Evolutionary conservation across 2,797 vertebrate species (phyloP), one percentile per base, ranked within the genome.

Genomic region (Sparidentex hasta): DNA sequence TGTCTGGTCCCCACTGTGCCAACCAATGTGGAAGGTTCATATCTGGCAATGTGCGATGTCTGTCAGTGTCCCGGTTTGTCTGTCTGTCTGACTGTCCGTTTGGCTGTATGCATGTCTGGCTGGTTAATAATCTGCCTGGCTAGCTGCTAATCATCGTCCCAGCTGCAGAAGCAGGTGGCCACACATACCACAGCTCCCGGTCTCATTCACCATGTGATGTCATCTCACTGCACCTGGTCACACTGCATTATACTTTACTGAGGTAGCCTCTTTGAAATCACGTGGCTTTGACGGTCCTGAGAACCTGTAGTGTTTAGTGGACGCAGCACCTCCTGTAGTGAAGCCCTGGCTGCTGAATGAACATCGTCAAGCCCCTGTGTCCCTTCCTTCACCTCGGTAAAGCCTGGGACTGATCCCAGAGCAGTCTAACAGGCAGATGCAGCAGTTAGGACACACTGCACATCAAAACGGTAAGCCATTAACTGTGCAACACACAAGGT

Each of bases 131-230:
- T 88, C 86, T 80, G 82, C 85, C 87, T 88, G 78, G 84, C 84
- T 86, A 80, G 86, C 82, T 76, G 89, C 84, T 93, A 88, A 92
- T 91, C 85, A 86, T 85, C 79, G 71, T 86, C 83, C 85, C 92
- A 93, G 91, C 90, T 93, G 91, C 82, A 90, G 85, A 88, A 90
- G 86, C 93, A 94, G 93, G 92, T 94, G 93, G 90, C 47, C 78
- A 68, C 71, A 89, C 91, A 94, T 92, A 88, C 86, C 92, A 82
- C 68, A 84, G 78, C 85, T 90, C 83, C 84, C 83, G 83, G 84
- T 76, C 80, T 77, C 77, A 88, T 83, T 81, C 88, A 76, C 80
- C 66, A 76, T 88, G 88, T 89, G 90, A 94, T 88, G 92, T 91
- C 91, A 92, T 93, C 85, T 72, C 59, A 69, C 69, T 65, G 88